These are phyloP conservation scores for Drosophila dunni DNA, from an alignment of 1,140 invertebrate species.

Conservation along the genomic window DNA sequence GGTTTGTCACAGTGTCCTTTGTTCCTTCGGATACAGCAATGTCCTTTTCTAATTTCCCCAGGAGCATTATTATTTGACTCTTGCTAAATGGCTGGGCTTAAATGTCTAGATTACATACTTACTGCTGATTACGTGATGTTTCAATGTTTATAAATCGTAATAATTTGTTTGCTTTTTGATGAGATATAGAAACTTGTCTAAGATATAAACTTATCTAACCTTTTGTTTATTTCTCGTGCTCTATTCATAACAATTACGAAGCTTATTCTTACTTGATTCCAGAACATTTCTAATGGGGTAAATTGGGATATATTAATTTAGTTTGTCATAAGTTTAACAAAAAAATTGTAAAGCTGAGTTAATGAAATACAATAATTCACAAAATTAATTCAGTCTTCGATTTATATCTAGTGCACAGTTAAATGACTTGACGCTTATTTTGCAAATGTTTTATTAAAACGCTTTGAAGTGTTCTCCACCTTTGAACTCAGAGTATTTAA, in stretches of 20 bases:
- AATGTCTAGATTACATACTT: neutral
- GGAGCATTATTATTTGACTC: slow-evolving; percentile 48
- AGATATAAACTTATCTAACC: neutral
- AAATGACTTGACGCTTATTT: too few species aligned
- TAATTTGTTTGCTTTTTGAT: neutral
- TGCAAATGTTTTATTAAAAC: too few species aligned
- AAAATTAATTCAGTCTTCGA: too few species aligned
- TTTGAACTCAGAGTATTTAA: neutral
- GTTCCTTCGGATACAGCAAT: slow-evolving; percentile 75
- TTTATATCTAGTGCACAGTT: too few species aligned
- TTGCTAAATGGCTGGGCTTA: slow-evolving; percentile 25
- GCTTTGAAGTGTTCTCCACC: too few species aligned
- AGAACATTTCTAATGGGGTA: too few species aligned
- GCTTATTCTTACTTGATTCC: too few species aligned
- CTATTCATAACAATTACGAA: too few species aligned
- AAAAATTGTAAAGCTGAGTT: too few species aligned
- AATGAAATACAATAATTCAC: too few species aligned
- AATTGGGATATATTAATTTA: too few species aligned
- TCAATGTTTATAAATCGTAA: slow-evolving; percentile 2
- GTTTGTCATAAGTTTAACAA: too few species aligned
- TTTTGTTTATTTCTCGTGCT: neutral
- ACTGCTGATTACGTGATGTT: slow-evolving; percentile 1
- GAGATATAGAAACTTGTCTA: neutral
- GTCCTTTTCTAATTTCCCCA: slow-evolving; percentile 80
- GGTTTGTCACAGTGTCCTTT: slow-evolving; percentile 39